A percentile compares a stretch with the other conserved stretches of the same genome.
Conservation (phyloP, 1,140 invertebrate genomes). For the Drosophila suzukii region DNA sequence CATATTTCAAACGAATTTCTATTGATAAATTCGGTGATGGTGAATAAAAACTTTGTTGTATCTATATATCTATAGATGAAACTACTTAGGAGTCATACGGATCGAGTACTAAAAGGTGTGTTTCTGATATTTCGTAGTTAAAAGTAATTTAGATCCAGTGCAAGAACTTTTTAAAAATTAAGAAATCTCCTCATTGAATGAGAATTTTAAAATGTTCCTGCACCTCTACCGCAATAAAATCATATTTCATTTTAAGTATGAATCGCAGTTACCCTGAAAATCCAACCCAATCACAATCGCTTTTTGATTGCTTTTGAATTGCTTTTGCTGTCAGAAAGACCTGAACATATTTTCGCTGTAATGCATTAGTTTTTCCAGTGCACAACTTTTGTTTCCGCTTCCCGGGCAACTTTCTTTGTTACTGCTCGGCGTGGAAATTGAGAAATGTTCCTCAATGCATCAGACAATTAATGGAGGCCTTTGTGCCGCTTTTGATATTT, state of each 20-base stretch:
- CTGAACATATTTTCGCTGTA: neutral
- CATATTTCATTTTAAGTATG: neutral
- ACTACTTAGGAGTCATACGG: too few relatives aligned
- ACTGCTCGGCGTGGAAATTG: conserved; percentile 44
- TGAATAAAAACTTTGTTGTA: too few relatives aligned
- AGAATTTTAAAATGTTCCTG: too few relatives aligned
- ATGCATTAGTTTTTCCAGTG: conserved; percentile 27
- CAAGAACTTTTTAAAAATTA: too few relatives aligned
- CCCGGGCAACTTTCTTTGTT: conserved; percentile 32
- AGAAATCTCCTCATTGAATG: too few relatives aligned
- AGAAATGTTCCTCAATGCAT: conserved; percentile 58
- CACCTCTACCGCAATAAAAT: neutral
- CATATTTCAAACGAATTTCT: too few relatives aligned
- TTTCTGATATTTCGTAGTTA: too few relatives aligned
- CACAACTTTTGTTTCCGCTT: conserved; percentile 34
- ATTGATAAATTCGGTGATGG: too few relatives aligned
- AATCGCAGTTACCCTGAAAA: neutral
- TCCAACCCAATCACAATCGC: conserved; percentile 2
- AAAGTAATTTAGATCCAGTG: too few relatives aligned
- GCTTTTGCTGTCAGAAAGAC: neutral
- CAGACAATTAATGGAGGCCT: conserved; percentile 59
- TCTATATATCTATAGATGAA: too few relatives aligned
- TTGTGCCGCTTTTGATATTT: conserved; percentile 52
- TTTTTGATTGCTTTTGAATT: conserved; percentile 36
- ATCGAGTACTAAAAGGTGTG: too few relatives aligned